These are phyloP conservation scores for Nephila pilipes DNA, from an alignment of 1,140 invertebrate species.

Conservation along the genomic window DNA sequence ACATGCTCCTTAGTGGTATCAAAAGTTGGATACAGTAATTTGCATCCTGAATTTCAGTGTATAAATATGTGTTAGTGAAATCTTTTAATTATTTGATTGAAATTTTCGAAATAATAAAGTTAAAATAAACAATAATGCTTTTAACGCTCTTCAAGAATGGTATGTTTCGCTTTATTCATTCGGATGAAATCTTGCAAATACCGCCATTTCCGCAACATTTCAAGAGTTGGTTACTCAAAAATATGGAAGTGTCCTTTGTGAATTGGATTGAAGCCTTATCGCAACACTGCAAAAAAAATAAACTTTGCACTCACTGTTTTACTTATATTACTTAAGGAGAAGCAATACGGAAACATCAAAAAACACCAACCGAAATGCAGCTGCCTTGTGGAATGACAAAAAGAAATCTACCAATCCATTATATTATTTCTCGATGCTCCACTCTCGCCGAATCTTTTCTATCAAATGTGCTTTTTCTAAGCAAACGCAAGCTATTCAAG, in stretches of 20 bases:
- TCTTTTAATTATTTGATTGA: not conserved
- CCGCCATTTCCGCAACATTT: not conserved
- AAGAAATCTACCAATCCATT: not conserved
- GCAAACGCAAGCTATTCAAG: slow-evolving; percentile 64
- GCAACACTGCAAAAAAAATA: not conserved
- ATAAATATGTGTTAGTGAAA: not conserved
- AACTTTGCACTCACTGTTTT: not conserved
- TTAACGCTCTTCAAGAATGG: too few species aligned
- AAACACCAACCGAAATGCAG: not conserved
- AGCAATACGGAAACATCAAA: not conserved
- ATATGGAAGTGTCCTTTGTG: not conserved
- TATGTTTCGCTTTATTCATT: too few species aligned
- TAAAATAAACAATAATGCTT: too few species aligned
- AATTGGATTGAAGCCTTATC: not conserved
- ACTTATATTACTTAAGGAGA: not conserved
- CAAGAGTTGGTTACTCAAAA: not conserved
- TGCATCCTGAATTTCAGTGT: not conserved
- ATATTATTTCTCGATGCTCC: slow-evolving; percentile 15
- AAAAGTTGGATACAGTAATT: not conserved
- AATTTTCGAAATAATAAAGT: too few species aligned
- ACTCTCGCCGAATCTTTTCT: slow-evolving; percentile 46
- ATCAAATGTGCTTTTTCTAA: slow-evolving; percentile 72
- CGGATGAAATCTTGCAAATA: not conserved
- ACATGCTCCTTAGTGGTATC: not conserved
- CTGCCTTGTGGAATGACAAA: not conserved